phyloP scores from a whole-genome alignment of 2,888 invertebrate genomes.

The Timandra comae region DNA sequence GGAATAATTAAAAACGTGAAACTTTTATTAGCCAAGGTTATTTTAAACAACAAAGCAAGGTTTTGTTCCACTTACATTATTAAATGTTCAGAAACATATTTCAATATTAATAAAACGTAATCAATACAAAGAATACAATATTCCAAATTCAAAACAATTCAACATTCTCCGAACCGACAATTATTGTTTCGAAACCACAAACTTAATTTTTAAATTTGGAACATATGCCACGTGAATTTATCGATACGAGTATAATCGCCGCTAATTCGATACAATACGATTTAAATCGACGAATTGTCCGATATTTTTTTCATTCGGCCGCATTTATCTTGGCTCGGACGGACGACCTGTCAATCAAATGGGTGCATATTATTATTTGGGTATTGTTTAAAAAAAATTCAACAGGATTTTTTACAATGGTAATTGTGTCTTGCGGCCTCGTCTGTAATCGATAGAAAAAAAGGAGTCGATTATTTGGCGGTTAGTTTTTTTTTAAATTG shows the following conservation, averaged over 20 bases:
- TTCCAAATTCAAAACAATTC: neutral
- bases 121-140: too few relatives aligned
- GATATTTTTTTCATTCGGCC: conserved; percentile 22
- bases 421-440: conserved; percentile 25
- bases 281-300: conserved; percentile 23
- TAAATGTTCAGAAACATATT: too few relatives aligned
- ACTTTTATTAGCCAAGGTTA: too few relatives aligned
- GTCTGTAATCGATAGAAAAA: conserved; percentile 21
- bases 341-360: conserved; percentile 62
- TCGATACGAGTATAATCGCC: conserved; percentile 68
- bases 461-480: conserved; percentile 16
- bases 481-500: conserved; percentile 53
- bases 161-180: conserved; percentile 17
- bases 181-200: conserved; percentile 24
- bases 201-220: conserved; percentile 40
- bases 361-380: conserved; percentile 60
- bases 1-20: too few relatives aligned
- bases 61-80: too few relatives aligned
- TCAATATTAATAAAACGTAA: too few relatives aligned
- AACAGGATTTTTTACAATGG: conserved; percentile 30
- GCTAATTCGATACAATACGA: conserved; percentile 63
- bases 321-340: conserved; percentile 18
- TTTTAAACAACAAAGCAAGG: too few relatives aligned
- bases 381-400: conserved; percentile 25
- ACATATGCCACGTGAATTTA: conserved; percentile 69